Base-by-base conservation (phyloP, 2,113 vertebrate genomes). In the Terrapene triunguis region DNA sequence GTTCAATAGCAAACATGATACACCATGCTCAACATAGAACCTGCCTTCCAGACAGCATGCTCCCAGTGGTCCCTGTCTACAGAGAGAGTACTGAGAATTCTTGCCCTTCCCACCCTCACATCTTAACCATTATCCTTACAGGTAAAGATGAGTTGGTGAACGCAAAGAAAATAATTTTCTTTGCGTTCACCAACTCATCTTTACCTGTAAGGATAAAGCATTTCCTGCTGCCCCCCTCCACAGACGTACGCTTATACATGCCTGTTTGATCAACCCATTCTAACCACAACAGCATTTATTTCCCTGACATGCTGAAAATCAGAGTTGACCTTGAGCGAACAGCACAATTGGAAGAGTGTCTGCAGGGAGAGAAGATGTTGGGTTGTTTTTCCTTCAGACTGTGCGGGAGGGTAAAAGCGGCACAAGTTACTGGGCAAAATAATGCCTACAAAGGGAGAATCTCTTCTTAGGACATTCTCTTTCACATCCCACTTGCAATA, bases 361-460 rank as follows among this genome's bases (percentile, higher is more conserved):
- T 94, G 89, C 94, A 95, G 85, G 89, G 89, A 88, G 44, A 86
- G 86, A 93, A 97, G 42, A 72, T 51, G 89, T 87, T 93, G 38
- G 55, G 81, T 87, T 89, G 79, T 93, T 95, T 95, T 94, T 79
- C 35, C 25, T 95, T 87, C 89, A 84, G 90, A 97, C 88, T 95
- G 72, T 57, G 96, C 95, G 78, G 85, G 92, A 95, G 54, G 87
- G 94, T 83, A 87, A 96, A 69, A 95, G 76, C 88, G 69, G 92
- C 87, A 93, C 44, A 93, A 93, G 55, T 65, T 95, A 89, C 50
- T 93, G 94, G 95, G 91, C 95, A 95, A 95, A 96, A 92, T 87
- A 96, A 72, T 81, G 80, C 76, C 87, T 95, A 85, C 0, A 17
- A 96, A 94, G 93, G 53, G 81, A 65, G 94, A 89, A 90, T 51